Conservation (phyloP, 2,113 vertebrate genomes). For the Rhinopomastus cyanomelas region DNA sequence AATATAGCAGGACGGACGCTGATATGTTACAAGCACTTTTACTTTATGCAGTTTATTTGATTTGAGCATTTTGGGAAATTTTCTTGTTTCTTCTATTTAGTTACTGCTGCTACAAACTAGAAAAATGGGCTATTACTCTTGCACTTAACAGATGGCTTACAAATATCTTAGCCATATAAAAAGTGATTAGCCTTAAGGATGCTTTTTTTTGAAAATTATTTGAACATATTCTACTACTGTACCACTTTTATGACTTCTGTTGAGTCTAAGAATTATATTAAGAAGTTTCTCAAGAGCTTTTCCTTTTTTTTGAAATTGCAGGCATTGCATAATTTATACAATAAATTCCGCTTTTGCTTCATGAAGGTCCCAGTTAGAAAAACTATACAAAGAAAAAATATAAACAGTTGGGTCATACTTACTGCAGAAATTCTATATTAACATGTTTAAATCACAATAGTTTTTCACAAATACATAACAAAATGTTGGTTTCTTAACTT, state of each 20-base stretch:
- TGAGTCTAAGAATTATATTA: neutral
- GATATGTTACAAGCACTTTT: neutral
- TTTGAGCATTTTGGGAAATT: neutral
- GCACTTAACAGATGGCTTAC: conserved; percentile 42
- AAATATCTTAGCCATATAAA: conserved; percentile 28
- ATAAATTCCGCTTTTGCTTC: neutral
- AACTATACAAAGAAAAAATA: neutral
- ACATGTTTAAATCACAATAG: neutral
- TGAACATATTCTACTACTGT: conserved; percentile 24
- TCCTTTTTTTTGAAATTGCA: neutral
- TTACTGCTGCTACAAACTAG: neutral
- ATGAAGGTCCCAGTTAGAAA: neutral
- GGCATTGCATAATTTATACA: neutral
- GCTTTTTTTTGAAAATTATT: conserved; percentile 24
- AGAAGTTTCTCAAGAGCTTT: neutral
- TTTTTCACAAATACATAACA: neutral
- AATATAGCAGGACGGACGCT: neutral
- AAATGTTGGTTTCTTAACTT: neutral
- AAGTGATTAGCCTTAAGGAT: conserved; percentile 25
- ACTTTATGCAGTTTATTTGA: neutral
- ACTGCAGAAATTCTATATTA: neutral
- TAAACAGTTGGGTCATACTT: neutral
- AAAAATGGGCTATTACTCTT: neutral
- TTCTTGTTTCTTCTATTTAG: neutral
- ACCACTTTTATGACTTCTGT: neutral